Percentiles rank a stretch among this genome's conserved stretches.
Conservation (phyloP, 2,797 vertebrate species). For the Etheostoma nigrum region DNA sequence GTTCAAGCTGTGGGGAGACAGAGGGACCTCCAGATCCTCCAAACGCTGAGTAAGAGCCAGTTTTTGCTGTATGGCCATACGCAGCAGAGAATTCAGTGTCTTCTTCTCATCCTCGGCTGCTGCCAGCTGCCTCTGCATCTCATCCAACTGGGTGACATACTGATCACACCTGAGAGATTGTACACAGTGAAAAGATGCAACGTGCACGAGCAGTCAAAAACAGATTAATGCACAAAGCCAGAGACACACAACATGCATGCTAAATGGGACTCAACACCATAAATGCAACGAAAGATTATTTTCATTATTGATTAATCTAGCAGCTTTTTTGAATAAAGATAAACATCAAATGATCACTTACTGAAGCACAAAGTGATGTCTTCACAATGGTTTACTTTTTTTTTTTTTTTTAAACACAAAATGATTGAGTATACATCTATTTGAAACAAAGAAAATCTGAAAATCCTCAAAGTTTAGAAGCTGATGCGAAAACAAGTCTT, state of each 20-base stretch:
- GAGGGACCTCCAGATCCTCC: slow-evolving; percentile 84
- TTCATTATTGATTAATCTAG: slow-evolving; percentile 7
- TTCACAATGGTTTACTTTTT: neutral
- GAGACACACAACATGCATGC: slow-evolving; percentile 26
- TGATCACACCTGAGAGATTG: slow-evolving; percentile 88
- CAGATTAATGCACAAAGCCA: slow-evolving; percentile 28
- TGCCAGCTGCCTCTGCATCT: slow-evolving; percentile 90
- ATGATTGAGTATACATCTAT: neutral
- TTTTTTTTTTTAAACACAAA: neutral
- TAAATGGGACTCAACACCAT: neutral
- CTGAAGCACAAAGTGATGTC: neutral
- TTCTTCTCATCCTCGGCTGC: slow-evolving; percentile 91
- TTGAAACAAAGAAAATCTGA: neutral
- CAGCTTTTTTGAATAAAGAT: neutral
- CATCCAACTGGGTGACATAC: slow-evolving; percentile 90
- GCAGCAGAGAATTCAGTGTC: slow-evolving; percentile 89
- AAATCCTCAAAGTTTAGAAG: neutral
- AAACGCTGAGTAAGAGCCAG: slow-evolving; percentile 88
- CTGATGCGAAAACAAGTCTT: neutral
- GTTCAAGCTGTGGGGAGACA: slow-evolving; percentile 80
- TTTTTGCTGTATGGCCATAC: slow-evolving; percentile 92
- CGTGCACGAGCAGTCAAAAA: slow-evolving; percentile 55
- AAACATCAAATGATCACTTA: neutral
- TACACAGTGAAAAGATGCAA: slow-evolving; percentile 47
- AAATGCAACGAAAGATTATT: neutral